Percentiles rank a stretch among this genome's conserved stretches.
Conservation (phyloP, 2,113 vertebrate species). For the Orientallactaga bullata region DNA sequence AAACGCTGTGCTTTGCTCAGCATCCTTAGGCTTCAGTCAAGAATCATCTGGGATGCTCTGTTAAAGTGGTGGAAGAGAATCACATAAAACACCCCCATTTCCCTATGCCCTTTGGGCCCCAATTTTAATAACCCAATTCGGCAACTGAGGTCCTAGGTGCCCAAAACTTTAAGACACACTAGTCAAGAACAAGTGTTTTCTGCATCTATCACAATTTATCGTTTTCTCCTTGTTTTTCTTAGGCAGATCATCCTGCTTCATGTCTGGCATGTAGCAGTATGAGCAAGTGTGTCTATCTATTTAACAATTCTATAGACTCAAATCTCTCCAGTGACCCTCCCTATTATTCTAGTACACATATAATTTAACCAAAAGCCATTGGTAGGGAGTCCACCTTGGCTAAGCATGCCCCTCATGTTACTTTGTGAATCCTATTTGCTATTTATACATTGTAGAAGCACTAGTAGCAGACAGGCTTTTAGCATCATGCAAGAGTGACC, state of each 20-base stretch:
- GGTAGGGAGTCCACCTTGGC: background rate
- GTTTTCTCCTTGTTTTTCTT: background rate
- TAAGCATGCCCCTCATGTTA: background rate
- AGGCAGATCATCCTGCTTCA: background rate
- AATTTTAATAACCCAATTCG: background rate
- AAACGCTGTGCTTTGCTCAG: background rate
- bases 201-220: background rate
- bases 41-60: background rate
- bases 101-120: background rate
- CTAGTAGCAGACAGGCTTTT: background rate
- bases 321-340: background rate
- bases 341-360: background rate
- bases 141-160: background rate
- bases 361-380: constrained; percentile 28
- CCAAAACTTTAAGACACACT: background rate
- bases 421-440: constrained; percentile 15
- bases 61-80: background rate
- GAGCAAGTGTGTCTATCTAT: background rate
- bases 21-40: background rate
- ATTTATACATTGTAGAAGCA: constrained; percentile 20
- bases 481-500: background rate
- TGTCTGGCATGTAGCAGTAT: background rate
- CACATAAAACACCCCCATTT: background rate
- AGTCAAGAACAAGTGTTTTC: background rate
- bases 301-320: background rate